Percentiles rank a stretch among this genome's conserved stretches.
Conservation (phyloP, 2,797 vertebrate genomes). For the Pipistrellus kuhlii region DNA sequence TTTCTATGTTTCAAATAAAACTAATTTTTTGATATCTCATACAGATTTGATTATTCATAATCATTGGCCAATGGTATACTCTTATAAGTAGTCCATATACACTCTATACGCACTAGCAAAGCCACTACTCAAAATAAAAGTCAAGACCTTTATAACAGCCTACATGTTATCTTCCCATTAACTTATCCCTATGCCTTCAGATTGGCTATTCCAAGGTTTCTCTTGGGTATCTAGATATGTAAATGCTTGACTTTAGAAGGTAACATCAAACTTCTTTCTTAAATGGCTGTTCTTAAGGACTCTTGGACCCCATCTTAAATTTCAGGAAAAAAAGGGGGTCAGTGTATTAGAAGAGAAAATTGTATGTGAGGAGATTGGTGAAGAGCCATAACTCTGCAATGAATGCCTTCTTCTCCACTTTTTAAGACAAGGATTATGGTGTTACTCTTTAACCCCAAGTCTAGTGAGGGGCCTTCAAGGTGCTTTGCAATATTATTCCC, state of each 20-base stretch:
- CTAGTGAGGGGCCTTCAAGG: not conserved
- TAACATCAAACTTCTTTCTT: constrained; percentile 37
- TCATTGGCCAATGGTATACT: not conserved
- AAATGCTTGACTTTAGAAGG: not conserved
- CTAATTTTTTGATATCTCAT: constrained; percentile 13
- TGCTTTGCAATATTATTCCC: not conserved
- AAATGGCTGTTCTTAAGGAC: constrained; percentile 8
- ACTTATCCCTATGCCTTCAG: not conserved
- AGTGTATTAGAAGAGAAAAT: not conserved
- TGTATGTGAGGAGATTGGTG: not conserved
- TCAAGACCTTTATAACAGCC: not conserved
- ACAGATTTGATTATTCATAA: not conserved
- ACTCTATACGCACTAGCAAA: not conserved
- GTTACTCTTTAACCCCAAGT: not conserved
- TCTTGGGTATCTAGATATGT: not conserved
- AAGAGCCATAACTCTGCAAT: not conserved
- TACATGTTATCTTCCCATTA: not conserved
- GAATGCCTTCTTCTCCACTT: not conserved
- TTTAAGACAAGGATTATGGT: not conserved
- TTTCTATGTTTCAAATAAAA: not conserved
- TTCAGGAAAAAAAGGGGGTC: not conserved
- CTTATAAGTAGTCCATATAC: not conserved
- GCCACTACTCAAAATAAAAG: not conserved
- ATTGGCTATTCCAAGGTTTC: not conserved
- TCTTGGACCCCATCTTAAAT: not conserved